These are phyloP conservation scores for Lepas anatifera DNA, from an alignment of 2,888 invertebrate genomes.

Conservation along the genomic window DNA sequence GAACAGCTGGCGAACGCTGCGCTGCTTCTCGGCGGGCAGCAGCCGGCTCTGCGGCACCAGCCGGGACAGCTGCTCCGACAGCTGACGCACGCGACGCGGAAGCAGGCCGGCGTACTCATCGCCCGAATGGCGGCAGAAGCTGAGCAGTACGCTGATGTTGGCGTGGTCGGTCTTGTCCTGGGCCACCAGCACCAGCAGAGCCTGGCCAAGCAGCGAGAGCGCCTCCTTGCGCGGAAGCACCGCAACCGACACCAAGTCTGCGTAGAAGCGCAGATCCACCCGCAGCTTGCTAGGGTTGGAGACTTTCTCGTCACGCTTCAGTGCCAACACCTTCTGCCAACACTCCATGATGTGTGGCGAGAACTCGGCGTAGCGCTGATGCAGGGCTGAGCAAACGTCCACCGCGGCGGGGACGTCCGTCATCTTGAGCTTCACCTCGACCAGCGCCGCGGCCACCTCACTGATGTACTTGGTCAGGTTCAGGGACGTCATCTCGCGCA, in stretches of 20 bases:
- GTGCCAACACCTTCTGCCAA: constrained; percentile 72
- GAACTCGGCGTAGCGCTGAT: constrained; percentile 85
- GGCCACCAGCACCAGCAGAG: constrained; percentile 71
- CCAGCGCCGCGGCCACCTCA: constrained; percentile 83
- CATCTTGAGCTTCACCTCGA: constrained; percentile 93
- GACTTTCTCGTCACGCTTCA: constrained; percentile 29
- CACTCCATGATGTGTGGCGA: constrained; percentile 75
- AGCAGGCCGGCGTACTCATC: constrained; percentile 87
- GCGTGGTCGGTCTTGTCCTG: constrained; percentile 91
- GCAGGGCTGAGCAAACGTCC: constrained; percentile 69
- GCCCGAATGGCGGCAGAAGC: constrained; percentile 91
- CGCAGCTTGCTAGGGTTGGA: constrained; percentile 82
- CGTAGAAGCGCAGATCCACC: constrained; percentile 86
- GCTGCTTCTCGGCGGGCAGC: constrained; percentile 73
- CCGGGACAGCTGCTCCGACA: constrained; percentile 49
- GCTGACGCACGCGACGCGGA: constrained; percentile 57
- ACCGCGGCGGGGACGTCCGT: constrained; percentile 84
- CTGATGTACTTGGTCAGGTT: constrained; percentile 96
- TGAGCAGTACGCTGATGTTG: constrained; percentile 78
- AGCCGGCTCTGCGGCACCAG: constrained; percentile 65
- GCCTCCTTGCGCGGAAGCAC: constrained; percentile 74
- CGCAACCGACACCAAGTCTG: constrained; percentile 78
- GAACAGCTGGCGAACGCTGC: constrained; percentile 64
- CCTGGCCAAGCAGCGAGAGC: constrained; percentile 60
- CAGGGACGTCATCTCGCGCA: constrained; percentile 71